These are phyloP conservation scores for Cerastis rubricosa DNA, from an alignment of 2,888 invertebrate genomes.

Conservation along the genomic window DNA sequence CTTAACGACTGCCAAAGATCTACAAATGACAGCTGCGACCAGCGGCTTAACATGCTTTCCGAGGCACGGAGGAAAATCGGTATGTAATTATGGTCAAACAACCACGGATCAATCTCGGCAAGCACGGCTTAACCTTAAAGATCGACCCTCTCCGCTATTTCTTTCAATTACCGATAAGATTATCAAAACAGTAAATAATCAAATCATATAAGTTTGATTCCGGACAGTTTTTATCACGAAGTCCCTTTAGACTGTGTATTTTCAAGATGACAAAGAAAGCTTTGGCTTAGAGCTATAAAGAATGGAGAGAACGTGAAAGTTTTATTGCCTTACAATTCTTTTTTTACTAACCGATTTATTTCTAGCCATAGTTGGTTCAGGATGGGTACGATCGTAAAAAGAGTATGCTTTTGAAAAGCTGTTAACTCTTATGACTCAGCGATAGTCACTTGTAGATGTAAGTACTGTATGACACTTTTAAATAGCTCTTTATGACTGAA, in stretches of 20 bases:
- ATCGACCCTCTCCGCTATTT: too few species aligned
- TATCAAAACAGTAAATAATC: background rate
- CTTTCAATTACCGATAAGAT: background rate
- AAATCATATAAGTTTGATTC: background rate
- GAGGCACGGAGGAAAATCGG: too few species aligned
- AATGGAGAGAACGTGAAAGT: slow-evolving; percentile 9
- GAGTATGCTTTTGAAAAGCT: background rate
- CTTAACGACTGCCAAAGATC: too few species aligned
- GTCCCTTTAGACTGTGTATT: background rate
- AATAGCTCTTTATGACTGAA: background rate
- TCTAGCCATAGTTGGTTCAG: background rate
- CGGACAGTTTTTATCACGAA: background rate
- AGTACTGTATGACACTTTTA: background rate
- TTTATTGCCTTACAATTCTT: slow-evolving; percentile 17
- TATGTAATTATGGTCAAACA: too few species aligned
- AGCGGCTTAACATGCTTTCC: too few species aligned
- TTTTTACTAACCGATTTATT: slow-evolving; percentile 14
- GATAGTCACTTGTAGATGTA: background rate
- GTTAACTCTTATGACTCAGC: background rate
- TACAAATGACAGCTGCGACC: too few species aligned
- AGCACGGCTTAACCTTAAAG: too few species aligned
- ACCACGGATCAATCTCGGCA: too few species aligned
- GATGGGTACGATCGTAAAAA: background rate
- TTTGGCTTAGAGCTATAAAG: slow-evolving; percentile 11
- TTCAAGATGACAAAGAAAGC: slow-evolving; percentile 8